Evolutionary conservation across 2,797 vertebrate species (phyloP).

Genomic region (Acridotheres tristis): DNA sequence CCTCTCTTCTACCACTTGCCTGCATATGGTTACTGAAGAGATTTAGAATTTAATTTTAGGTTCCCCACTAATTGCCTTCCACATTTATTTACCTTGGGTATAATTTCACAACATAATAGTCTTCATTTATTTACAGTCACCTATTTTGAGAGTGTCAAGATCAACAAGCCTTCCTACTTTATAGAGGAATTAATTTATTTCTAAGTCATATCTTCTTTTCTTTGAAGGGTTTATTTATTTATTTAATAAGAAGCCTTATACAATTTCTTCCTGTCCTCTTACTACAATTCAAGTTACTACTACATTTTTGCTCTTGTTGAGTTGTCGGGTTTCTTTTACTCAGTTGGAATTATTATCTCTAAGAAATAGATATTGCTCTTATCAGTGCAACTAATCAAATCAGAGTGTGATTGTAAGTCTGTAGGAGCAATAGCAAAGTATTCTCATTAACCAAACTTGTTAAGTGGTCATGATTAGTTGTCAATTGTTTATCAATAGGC

Average conservation of each 20-base stretch:
- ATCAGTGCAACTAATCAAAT: neutral
- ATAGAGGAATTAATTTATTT: neutral
- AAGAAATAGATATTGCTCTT: neutral
- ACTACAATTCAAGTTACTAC: neutral
- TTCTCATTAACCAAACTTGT: neutral
- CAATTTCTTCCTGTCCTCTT: neutral
- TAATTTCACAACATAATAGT: neutral
- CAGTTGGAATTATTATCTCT: neutral
- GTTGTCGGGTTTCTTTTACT: neutral
- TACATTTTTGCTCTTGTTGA: neutral
- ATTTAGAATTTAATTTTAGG: neutral
- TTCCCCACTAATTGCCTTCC: neutral
- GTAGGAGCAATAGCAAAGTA: neutral
- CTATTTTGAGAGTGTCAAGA: neutral
- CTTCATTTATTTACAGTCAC: neutral
- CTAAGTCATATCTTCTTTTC: neutral
- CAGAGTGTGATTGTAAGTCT: neutral
- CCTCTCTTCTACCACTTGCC: neutral
- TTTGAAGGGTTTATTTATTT: neutral
- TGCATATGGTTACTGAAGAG: neutral
- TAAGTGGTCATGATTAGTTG: neutral
- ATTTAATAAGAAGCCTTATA: neutral
- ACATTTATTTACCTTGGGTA: neutral
- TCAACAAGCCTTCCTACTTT: neutral
- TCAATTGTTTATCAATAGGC: neutral